phyloP scores from a whole-genome alignment of 2,888 invertebrate genomes.

The Palloptera scutellata region DNA sequence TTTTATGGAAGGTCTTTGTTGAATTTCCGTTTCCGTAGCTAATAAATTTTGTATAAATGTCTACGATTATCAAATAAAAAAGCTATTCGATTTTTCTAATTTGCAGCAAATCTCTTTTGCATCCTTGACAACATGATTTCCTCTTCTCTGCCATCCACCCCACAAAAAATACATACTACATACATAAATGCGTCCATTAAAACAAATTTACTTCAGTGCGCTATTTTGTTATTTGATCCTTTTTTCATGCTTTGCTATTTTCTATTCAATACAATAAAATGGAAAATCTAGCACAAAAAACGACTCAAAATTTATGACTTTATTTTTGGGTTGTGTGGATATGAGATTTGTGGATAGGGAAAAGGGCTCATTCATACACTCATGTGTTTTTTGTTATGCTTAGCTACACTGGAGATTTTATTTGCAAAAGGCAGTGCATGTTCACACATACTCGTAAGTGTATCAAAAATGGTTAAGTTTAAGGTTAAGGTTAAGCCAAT shows the following conservation, averaged over 20 bases:
- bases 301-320: constrained; percentile 27
- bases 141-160: constrained; percentile 12
- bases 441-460: not conserved
- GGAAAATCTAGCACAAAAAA: constrained; percentile 17
- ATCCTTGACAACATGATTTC: constrained; percentile 19
- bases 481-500: constrained; percentile 35
- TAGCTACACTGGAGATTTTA: constrained; percentile 5
- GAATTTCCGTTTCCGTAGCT: constrained; percentile 31
- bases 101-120: constrained; percentile 25
- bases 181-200: constrained; percentile 15
- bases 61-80: constrained; percentile 23
- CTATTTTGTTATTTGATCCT: constrained; percentile 31
- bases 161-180: not conserved
- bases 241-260: constrained; percentile 20
- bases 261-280: constrained; percentile 16
- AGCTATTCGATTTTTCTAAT: constrained; percentile 6
- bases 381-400: constrained; percentile 8
- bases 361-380: not conserved
- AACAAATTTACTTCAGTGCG: not conserved
- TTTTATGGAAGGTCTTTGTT: no score
- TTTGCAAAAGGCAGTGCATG: not conserved
- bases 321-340: not conserved
- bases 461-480: not conserved
- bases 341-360: no score
- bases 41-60: constrained; percentile 32